phyloP scores from a whole-genome alignment of 2,888 invertebrate species.

The Diadromus collaris region DNA sequence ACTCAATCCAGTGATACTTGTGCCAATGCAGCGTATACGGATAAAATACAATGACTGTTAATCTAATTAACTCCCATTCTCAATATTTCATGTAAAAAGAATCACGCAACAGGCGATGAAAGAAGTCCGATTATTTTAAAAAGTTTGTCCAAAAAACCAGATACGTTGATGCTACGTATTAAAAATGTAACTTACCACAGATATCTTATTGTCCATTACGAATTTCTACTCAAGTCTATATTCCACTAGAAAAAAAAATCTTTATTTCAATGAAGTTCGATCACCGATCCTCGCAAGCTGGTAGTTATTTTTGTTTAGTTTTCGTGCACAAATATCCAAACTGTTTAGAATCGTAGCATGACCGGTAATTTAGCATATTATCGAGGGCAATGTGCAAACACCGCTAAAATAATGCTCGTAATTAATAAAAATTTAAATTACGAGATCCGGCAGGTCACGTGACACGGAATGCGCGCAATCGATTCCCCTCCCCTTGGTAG shows the following conservation, averaged over 20 bases:
- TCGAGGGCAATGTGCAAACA: background rate
- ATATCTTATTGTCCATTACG: no score
- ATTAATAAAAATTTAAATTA: constrained; percentile 13
- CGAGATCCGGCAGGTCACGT: constrained; percentile 21
- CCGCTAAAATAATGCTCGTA: background rate
- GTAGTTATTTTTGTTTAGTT: background rate
- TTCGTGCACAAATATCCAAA: background rate
- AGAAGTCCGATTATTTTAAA: no score
- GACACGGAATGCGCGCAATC: constrained; percentile 43
- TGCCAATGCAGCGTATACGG: background rate
- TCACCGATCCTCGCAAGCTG: no score
- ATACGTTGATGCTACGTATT: no score
- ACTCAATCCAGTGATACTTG: background rate
- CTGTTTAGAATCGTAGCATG: background rate
- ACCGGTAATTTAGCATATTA: background rate
- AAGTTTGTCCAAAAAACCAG: no score
- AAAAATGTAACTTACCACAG: no score
- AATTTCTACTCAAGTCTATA: no score
- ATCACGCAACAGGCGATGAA: no score
- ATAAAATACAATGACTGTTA: no score
- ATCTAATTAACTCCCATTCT: no score
- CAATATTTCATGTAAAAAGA: no score
- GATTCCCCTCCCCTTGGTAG: constrained; percentile 30
- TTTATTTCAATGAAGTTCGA: no score
- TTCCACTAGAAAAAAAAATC: background rate